Base-by-base conservation (phyloP, 2,888 invertebrate species). In the Lapara coniferarum region DNA sequence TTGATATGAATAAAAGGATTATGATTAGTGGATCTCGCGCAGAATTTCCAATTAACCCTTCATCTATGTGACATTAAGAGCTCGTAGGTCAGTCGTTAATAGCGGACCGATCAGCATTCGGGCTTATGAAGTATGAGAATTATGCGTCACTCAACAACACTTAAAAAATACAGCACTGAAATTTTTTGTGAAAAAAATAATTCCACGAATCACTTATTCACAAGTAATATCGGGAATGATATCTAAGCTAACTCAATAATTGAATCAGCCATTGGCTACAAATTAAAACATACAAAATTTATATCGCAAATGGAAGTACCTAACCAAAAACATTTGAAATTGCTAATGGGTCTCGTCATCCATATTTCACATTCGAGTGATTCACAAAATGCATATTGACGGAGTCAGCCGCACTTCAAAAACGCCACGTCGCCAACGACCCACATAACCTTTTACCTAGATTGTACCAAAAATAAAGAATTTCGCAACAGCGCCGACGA, bases 401-500 rank as follows among this genome's bases (percentile, higher is more conserved):
- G 66, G 69, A 73, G 71, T 71, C 69, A 70, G 73, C 71, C 68
- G 70, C 71, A 73, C 74, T 73, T 78, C 75, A 63, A 74, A 78
- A 74, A 78, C 55, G 66, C 55, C 46, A 49, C 37, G 71, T 70
- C 73, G 68, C 74, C 71, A 75, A 71, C 75, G 74, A 46, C 77
- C 71, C 69, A 70, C 67, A 71, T 70, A 71, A 73, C 74, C 78
- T 72, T 74, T 78, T 75, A 68, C 71, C 67, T 63, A 68, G 72
- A 75, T 76, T 73, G 75, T 76, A 75, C 76, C 73, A 70, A 74
- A 76, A 74, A 79, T 75, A 82, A 78, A 80, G 79, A 81, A 81
- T 81, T 78, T 78, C 74, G 74, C 74, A 75, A 73, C 71, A 74
- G 75, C 70, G 74, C 75, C 72, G 72, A 71, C 71, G 71, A 73